Base-by-base conservation (phyloP, 2,113 vertebrate genomes). In the Odobenus rosmarus region DNA sequence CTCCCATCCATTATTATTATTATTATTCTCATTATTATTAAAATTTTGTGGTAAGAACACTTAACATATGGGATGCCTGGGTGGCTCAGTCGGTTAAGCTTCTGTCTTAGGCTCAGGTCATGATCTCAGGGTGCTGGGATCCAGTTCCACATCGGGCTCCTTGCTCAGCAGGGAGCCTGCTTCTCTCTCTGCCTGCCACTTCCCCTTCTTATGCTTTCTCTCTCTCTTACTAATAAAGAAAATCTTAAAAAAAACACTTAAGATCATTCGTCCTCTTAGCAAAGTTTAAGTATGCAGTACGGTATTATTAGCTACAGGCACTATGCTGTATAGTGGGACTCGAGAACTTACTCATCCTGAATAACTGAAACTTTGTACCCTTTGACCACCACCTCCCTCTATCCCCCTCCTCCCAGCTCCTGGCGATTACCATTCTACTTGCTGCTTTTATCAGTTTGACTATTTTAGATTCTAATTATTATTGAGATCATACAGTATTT, bases 301-400 rank as follows among this genome's bases (percentile, higher is more conserved):
- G 0, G 39, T 26, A 31, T 28, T 31, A 36, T 46, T 39, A 61
- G 67, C 33, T 1, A 9, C 23, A 57, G 26, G 81, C 59, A 2
- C 51, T 2, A 5, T 6, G 14, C 39, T 74, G 26, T 1, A 4
- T 5, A 23, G 19, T 0, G 6, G 14, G 0, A 15, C 19, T 51
- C 64, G 55, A 36, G 90, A 9, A n/a, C 10, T 16, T 8, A 36
- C 57, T 49, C 28, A 3, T 15, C 4, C 55, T 2, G 1, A 18
- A 26, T 67, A 33, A 31, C 4, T 21, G 46, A 31, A 62, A 19
- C 2, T 31, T 8, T 7, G 15, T 39, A 10, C 26, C 11, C 69
- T 94, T 33, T 31, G 61, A 21, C 6, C 15, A 69, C 16, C 11
- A 10, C 15, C 33, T 9, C 15, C 18, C 19, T 21, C 19, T 2